These are phyloP conservation scores for Apoda limacodes DNA, from an alignment of 2,888 invertebrate species.

Conservation along the genomic window DNA sequence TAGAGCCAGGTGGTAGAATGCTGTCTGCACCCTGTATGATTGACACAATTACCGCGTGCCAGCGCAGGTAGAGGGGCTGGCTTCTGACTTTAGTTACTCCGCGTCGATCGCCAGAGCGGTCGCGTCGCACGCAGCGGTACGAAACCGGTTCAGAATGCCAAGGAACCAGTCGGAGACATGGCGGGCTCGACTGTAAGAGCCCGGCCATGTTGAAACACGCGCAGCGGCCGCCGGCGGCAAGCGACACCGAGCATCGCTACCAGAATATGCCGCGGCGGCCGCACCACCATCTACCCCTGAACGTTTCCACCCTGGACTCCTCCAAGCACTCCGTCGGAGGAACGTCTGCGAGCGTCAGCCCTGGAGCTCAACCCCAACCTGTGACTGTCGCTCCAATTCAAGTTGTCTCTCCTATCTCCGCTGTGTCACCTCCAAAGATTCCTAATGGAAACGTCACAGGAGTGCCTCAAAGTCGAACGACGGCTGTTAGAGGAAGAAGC, in stretches of 20 bases:
- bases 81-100: slow-evolving; percentile 33
- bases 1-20: slow-evolving; percentile 27
- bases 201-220: slow-evolving; percentile 80
- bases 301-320: slow-evolving; percentile 75
- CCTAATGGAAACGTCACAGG: slow-evolving; percentile 71
- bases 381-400: slow-evolving; percentile 30
- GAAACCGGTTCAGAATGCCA: slow-evolving; percentile 47
- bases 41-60: slow-evolving; percentile 47
- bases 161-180: slow-evolving; percentile 56
- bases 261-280: slow-evolving; percentile 70
- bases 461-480: slow-evolving; percentile 37
- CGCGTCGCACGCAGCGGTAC: slow-evolving; percentile 24
- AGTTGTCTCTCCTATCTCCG: slow-evolving; percentile 37
- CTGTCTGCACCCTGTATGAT: slow-evolving; percentile 37
- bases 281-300: slow-evolving; percentile 74
- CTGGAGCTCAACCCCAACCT: slow-evolving; percentile 51
- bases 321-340: slow-evolving; percentile 74
- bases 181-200: slow-evolving; percentile 49
- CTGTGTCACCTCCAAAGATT: slow-evolving; percentile 55
- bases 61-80: slow-evolving; percentile 32
- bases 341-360: slow-evolving; percentile 68
- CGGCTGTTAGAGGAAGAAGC: slow-evolving; percentile 40
- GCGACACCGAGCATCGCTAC: slow-evolving; percentile 66
- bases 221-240: slow-evolving; percentile 67
- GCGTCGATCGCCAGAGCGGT: slow-evolving; percentile 37